These are phyloP conservation scores for Dicentrarchus labrax DNA, from an alignment of 2,113 vertebrate genomes.

Conservation along the genomic window DNA sequence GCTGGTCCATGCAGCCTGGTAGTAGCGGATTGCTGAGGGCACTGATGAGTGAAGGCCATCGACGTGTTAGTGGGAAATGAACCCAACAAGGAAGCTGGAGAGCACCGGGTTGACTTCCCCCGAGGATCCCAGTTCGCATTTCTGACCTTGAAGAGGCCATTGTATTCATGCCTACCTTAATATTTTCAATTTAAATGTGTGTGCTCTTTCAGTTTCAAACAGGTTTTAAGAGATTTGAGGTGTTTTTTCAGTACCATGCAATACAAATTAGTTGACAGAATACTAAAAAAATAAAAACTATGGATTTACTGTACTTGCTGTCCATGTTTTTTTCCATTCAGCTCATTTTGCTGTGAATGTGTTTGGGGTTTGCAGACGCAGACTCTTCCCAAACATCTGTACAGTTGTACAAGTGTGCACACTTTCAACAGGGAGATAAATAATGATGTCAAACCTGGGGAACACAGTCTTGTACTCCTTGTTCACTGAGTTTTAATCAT, in stretches of 20 bases:
- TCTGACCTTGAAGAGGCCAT: conserved; percentile 21
- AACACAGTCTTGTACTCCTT: neutral
- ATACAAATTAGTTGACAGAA: neutral
- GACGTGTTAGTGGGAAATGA: conserved; percentile 53
- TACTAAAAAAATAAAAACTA: neutral
- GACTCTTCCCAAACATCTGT: conserved; percentile 14
- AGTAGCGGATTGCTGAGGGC: conserved; percentile 42
- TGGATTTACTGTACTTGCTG: neutral
- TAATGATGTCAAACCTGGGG: conserved; percentile 27
- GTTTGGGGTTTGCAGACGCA: neutral
- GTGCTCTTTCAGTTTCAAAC: conserved; percentile 11
- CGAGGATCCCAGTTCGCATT: conserved; percentile 1
- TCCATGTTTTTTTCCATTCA: neutral
- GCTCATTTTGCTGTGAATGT: neutral
- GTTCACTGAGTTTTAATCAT: conserved; percentile 29
- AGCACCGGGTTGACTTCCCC: conserved; percentile 11
- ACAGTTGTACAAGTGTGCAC: neutral
- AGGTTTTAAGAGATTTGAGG: neutral
- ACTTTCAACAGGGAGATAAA: conserved; percentile 21
- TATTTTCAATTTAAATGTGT: neutral
- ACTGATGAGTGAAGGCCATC: conserved; percentile 61
- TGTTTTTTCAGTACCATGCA: neutral
- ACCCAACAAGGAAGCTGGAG: conserved; percentile 36
- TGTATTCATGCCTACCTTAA: neutral
- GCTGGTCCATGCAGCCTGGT: conserved; percentile 29